Percentiles rank a stretch among this genome's conserved stretches.
Conservation (phyloP, 2,888 invertebrate genomes). For the Tholera decimalis region DNA sequence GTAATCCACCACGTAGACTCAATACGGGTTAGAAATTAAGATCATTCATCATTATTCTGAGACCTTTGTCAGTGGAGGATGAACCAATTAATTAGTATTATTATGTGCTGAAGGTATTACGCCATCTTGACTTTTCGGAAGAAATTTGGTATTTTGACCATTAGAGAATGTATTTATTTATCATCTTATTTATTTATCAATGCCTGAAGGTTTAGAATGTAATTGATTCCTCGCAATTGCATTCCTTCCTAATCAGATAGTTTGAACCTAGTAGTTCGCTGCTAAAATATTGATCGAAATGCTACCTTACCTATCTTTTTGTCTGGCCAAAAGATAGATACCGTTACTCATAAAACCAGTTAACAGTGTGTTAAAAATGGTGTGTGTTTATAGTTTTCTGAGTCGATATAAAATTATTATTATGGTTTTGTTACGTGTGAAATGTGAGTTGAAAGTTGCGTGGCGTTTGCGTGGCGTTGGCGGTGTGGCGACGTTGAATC, state of each 20-base stretch:
- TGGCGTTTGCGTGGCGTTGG: conserved; percentile 31
- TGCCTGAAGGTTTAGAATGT: too few relatives aligned
- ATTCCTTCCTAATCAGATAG: conserved; percentile 3
- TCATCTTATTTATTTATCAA: too few relatives aligned
- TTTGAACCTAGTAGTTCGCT: conserved; percentile 20
- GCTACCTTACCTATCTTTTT: conserved; percentile 31
- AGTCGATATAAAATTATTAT: conserved; percentile 14
- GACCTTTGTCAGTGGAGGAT: too few relatives aligned
- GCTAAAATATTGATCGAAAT: conserved; percentile 31
- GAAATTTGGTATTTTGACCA: too few relatives aligned
- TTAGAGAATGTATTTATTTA: too few relatives aligned
- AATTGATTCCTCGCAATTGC: conserved; percentile 5
- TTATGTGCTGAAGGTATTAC: too few relatives aligned
- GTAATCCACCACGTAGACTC: too few relatives aligned
- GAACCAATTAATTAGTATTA: too few relatives aligned
- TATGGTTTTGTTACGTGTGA: conserved; percentile 5
- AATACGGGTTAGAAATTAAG: too few relatives aligned
- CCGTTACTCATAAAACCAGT: conserved; percentile 40
- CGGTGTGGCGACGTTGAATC: conserved; percentile 21
- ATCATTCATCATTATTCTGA: too few relatives aligned
- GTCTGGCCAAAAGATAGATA: conserved; percentile 14
- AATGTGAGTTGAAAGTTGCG: conserved; percentile 12
- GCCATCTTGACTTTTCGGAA: too few relatives aligned
- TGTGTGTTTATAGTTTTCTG: conserved; percentile 15
- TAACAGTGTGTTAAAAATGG: conserved; percentile 30